Evolutionary conservation across 2,113 vertebrate species (phyloP).

Genomic region (Lagopus muta): DNA sequence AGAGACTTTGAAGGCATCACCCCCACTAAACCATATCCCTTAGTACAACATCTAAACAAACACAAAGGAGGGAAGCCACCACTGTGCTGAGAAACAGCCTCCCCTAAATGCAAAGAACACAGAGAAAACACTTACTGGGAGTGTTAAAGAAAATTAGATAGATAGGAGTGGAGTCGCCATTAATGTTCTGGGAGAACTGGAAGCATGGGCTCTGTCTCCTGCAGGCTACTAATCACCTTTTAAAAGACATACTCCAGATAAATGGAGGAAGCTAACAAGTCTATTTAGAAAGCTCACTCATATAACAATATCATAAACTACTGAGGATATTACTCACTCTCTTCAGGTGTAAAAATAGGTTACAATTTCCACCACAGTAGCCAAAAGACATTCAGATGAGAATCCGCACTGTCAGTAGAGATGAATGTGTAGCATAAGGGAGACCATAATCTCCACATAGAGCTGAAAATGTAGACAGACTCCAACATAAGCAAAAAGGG

Average conservation of each 20-base stretch:
- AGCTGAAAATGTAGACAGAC: not conserved
- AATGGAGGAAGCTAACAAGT: not conserved
- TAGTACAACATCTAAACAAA: too few relatives aligned
- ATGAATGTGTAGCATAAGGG: not conserved
- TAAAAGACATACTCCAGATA: not conserved
- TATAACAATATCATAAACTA: not conserved
- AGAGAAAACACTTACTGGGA: accelerated
- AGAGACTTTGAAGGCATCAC: not conserved
- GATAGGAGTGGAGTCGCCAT: not conserved
- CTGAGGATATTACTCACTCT: not conserved
- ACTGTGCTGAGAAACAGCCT: not conserved
- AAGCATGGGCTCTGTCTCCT: not conserved
- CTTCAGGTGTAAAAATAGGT: not conserved
- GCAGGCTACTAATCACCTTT: not conserved
- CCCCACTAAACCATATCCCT: too few relatives aligned
- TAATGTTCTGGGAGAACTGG: not conserved
- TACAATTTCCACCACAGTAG: not conserved
- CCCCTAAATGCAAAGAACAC: not conserved
- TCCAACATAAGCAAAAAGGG: accelerated
- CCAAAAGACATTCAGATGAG: not conserved
- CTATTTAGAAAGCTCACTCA: not conserved
- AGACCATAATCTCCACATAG: accelerated
- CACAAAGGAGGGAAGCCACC: not conserved
- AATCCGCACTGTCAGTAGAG: not conserved
- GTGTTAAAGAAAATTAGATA: not conserved